Evolutionary conservation across 2,797 vertebrate genomes (phyloP), one percentile per base, ranked within the genome.

Genomic region (Valencia hispanica): DNA sequence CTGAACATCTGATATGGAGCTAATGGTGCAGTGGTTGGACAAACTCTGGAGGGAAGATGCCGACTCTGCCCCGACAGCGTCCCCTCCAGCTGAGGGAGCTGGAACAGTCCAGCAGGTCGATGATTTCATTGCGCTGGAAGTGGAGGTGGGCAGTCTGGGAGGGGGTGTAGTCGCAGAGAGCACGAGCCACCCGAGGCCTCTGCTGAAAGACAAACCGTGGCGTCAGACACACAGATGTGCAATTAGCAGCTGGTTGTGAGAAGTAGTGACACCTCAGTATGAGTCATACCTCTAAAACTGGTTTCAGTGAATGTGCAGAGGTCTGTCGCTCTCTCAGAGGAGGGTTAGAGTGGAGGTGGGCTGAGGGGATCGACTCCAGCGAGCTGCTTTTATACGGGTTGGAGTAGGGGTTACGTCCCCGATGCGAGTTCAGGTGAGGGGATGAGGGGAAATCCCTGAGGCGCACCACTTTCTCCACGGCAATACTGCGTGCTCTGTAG

Each of bases 21-120:
- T 87, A 94, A 81, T 87, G 90, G 76, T 89, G 84, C 30, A 93
- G 77, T 0, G 94, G 94, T n/a, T 95, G 96, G 41, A 97, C 96
- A 0, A 93, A 95, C 79, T 94, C 96, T 1, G 94, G 90, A 0
- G 97, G 97, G 63, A 98, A 97, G 80, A 97, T 80, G 43, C 97
- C 97, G 0, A 95, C 72, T 0, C 93, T 92, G 10, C 96, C 95
- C 0, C 88, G 92, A 34, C 96, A 91, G 87, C 90, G 94, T 22
- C 97, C 97, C 43, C 86, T 95, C 97, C 97, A 98, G 95, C 94
- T 95, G 86, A 92, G 82, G 0, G 95, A 88, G 55, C 95, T 91
- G 0, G 94, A 94, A 87, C 91, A 94, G 84, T 95, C 96, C 83
- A 97, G 91, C 39, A 97, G 94, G 87, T 97, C 95, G 0, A 97